phyloP scores from a whole-genome alignment of 2,113 vertebrate genomes.

The Casuarius casuarius region DNA sequence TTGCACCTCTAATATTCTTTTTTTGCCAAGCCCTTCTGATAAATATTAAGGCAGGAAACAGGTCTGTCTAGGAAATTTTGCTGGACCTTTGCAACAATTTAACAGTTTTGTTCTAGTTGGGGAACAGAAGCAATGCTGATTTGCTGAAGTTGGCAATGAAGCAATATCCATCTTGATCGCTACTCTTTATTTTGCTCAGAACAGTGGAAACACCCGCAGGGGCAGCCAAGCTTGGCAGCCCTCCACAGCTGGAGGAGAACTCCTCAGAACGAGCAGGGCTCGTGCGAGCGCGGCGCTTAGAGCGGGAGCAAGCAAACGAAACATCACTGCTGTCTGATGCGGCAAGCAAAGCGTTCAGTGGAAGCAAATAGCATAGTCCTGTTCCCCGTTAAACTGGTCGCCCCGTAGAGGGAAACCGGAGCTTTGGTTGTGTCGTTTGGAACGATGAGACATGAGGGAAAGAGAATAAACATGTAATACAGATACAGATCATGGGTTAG shows the following conservation, averaged over 20 bases:
- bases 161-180: not conserved
- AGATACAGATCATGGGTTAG: not conserved
- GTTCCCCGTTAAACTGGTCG: not conserved
- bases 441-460: not conserved
- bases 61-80: not conserved
- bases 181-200: not conserved
- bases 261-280: not conserved
- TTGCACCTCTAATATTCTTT: not conserved
- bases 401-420: not conserved
- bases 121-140: not conserved
- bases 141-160: not conserved
- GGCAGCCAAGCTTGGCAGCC: not conserved
- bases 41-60: not conserved
- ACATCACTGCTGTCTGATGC: not conserved
- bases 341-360: not conserved
- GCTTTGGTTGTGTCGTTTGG: not conserved
- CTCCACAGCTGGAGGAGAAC: accelerated
- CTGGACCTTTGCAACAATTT: not conserved
- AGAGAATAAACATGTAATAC: accelerated
- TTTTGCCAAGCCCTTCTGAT: not conserved
- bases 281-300: not conserved
- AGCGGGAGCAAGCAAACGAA: not conserved
- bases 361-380: not conserved
- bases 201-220: not conserved
- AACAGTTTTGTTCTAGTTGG: not conserved